Base-by-base conservation (phyloP, 2,113 vertebrate genomes). In the Capreolus pygargus region DNA sequence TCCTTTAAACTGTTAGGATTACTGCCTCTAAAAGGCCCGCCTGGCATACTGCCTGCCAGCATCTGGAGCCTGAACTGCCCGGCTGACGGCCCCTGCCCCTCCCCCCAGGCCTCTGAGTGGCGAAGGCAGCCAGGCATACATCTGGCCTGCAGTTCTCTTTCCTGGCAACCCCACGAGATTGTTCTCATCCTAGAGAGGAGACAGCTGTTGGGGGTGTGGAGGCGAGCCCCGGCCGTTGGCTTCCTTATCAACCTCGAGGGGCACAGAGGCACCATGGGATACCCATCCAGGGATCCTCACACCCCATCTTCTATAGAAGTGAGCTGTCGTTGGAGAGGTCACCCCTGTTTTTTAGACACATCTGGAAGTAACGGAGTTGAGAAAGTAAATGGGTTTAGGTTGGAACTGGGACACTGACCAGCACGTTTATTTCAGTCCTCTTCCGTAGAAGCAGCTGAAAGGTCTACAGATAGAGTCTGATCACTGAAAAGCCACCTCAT, bases 131-230 rank as follows among this genome's bases (percentile, higher is more conserved):
- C 94, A 83, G 96, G 96, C 97, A 55, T 86, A 94, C 95, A 97
- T 97, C 91, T 98, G 98, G 96, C 95, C 78, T 45, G 4, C 96
- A 86, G 95, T 57, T 60, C 86, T 96, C 95, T 78, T 91, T 93
- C 85, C 90, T 98, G 97, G 97, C 95, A 97, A 60, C 92, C 89
- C 88, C 16, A 8, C 3, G 21, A 61, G 36, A 60, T 9, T 43
- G 89, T 57, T 90, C 97, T 98, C 89, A 67, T 82, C 94, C 97
- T 90, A 96, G 97, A 95, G 96, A 97, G 97, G 97, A 98, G 98
- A 95, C 94, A 95, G 98, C 97, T 98, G 94, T 93, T 86, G 64
- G 93, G 96, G 86, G 57, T 90, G 81, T 70, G 81, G 89, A 92
- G 81, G 90, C 19, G 15, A 79, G 74, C 28, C 70, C 13, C 2